Conservation (phyloP, 92 coral and sea anemone genomes). For the Palythoa grandis region DNA sequence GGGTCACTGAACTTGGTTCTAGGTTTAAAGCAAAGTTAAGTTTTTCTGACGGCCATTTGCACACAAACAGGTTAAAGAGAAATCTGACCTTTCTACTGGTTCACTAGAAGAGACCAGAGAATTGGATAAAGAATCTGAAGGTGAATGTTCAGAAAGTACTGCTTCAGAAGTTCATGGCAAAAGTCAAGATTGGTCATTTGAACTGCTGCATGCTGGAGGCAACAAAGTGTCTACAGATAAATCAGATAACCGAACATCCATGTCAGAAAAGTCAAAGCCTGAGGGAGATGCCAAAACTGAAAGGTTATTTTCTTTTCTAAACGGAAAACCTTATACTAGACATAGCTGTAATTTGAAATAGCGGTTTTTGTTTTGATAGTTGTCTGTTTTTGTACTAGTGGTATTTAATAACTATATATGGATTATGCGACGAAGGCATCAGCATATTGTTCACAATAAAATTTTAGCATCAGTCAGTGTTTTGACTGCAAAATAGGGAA, state of each 20-base stretch:
- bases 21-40: neutral
- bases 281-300: neutral
- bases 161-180: neutral
- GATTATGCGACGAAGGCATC: no score
- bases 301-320: neutral
- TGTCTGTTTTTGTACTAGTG: no score
- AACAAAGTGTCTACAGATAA: neutral
- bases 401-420: no score
- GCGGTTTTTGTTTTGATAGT: no score
- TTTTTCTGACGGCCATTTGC: neutral
- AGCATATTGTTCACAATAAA: no score
- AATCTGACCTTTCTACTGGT: slow-evolving; percentile 1
- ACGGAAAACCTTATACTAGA: neutral
- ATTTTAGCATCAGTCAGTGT: no score
- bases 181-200: neutral
- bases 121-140: neutral
- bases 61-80: neutral
- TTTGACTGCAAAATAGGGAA: no score
- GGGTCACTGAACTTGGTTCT: neutral
- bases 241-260: neutral
- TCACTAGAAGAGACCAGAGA: neutral
- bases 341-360: neutral
- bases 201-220: neutral
- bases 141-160: neutral
- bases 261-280: neutral